Conservation (phyloP, 1,140 invertebrate species). For the Leptoteleia sp. region DNA sequence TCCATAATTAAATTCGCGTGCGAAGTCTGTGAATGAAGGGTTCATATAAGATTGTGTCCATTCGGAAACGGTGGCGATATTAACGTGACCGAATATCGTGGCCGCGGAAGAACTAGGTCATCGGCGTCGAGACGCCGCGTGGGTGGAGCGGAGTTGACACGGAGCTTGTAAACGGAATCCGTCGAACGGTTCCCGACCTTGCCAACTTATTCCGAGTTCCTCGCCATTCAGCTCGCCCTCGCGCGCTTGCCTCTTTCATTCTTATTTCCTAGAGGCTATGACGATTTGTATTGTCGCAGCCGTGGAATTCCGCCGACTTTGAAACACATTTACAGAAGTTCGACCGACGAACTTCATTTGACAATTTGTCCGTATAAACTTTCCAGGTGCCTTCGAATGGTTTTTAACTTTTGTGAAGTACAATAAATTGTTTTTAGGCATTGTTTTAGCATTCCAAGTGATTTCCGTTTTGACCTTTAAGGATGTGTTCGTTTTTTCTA, state of each 20-base stretch:
- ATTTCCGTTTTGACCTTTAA: too few species aligned
- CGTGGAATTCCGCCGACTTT: too few species aligned
- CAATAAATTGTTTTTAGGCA: too few species aligned
- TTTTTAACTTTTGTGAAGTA: too few species aligned
- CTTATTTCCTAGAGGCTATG: slow-evolving; percentile 41
- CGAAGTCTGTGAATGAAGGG: slow-evolving; percentile 6
- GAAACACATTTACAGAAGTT: too few species aligned
- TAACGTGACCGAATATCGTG: slow-evolving; percentile 43
- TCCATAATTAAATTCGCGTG: too few species aligned
- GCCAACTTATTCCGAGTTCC: slow-evolving; percentile 72
- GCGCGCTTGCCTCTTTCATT: slow-evolving; percentile 65
- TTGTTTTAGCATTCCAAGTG: too few species aligned
- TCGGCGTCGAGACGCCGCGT: slow-evolving; percentile 66
- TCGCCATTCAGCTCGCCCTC: slow-evolving; percentile 70
- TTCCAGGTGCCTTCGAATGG: too few species aligned
- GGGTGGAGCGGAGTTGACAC: slow-evolving; percentile 69
- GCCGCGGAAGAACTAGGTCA: slow-evolving; percentile 50
- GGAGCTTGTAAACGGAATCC: slow-evolving; percentile 37
- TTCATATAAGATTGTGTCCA: background rate
- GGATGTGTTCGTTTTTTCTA: too few species aligned
- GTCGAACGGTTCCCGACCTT: slow-evolving; percentile 77
- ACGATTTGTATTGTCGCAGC: slow-evolving; percentile 20
- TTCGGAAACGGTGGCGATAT: background rate
- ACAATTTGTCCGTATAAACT: too few species aligned
- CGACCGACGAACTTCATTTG: too few species aligned